Conservation (phyloP, 2,113 vertebrate genomes). For the Bufo bufo region DNA sequence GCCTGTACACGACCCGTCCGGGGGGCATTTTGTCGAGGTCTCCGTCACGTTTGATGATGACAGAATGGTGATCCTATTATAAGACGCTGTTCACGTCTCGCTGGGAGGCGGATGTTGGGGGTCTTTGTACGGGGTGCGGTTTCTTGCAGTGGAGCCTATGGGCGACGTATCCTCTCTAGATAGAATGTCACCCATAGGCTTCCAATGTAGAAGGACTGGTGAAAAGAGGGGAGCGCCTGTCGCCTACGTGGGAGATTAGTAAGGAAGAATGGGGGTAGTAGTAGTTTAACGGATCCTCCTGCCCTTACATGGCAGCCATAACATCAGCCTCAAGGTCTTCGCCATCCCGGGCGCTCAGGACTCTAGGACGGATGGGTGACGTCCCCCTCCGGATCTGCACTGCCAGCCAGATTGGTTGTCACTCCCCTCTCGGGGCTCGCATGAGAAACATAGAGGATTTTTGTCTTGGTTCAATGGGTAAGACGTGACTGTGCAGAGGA, state of each 20-base stretch:
- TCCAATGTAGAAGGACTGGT: no score
- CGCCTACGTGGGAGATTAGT: neutral
- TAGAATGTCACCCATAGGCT: no score
- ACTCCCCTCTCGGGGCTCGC: neutral
- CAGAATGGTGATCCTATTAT: no score
- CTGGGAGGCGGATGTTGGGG: no score
- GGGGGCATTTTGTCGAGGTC: no score
- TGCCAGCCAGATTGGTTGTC: neutral
- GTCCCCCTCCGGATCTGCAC: no score
- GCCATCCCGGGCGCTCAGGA: neutral
- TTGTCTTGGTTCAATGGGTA: conserved; percentile 11
- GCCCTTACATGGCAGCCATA: neutral
- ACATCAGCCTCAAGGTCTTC: neutral
- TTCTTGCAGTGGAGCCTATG: no score
- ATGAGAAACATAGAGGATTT: neutral
- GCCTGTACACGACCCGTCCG: no score
- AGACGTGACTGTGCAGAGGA: neutral
- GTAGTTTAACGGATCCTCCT: neutral
- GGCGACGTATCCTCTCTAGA: no score
- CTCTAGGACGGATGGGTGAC: neutral
- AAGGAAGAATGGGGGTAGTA: neutral
- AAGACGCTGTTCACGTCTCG: no score
- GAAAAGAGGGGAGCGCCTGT: neutral
- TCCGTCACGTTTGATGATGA: no score
- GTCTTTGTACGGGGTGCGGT: no score